Evolutionary conservation across 92 coral and sea anemone species (phyloP).

Genomic region (Parazoanthus swiftii): DNA sequence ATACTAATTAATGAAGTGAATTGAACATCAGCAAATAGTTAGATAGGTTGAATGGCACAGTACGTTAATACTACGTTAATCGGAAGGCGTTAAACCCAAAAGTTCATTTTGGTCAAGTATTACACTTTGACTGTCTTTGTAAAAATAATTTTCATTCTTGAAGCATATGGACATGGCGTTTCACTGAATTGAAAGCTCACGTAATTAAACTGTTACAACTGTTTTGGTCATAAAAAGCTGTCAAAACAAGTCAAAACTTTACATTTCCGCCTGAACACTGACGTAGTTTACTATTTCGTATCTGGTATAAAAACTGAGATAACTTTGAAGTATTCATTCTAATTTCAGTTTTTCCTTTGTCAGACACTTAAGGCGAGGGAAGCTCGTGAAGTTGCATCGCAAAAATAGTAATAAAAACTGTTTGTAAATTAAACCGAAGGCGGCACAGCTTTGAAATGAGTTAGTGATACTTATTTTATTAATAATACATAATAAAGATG

Average conservation of each 20-base stretch:
- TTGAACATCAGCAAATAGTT: background rate
- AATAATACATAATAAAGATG: background rate
- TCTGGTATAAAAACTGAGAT: background rate
- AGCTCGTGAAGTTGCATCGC: background rate
- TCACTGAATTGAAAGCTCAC: background rate
- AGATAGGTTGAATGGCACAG: background rate
- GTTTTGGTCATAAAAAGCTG: background rate
- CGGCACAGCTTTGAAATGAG: background rate
- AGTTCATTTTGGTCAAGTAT: background rate
- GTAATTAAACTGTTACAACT: background rate
- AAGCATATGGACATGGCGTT: background rate
- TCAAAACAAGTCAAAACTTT: background rate
- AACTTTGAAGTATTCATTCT: too few species aligned
- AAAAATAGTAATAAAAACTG: background rate
- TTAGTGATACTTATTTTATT: background rate
- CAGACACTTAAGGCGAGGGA: background rate
- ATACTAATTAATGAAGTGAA: background rate
- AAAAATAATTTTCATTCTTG: background rate
- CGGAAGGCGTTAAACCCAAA: background rate
- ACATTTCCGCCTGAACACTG: background rate
- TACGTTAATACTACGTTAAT: too few species aligned
- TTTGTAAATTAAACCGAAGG: background rate
- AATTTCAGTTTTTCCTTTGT: background rate
- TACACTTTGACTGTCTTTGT: background rate
- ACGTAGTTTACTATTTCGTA: background rate